Base-by-base conservation (phyloP, 2,888 invertebrate species). In the Cenopis cana region DNA sequence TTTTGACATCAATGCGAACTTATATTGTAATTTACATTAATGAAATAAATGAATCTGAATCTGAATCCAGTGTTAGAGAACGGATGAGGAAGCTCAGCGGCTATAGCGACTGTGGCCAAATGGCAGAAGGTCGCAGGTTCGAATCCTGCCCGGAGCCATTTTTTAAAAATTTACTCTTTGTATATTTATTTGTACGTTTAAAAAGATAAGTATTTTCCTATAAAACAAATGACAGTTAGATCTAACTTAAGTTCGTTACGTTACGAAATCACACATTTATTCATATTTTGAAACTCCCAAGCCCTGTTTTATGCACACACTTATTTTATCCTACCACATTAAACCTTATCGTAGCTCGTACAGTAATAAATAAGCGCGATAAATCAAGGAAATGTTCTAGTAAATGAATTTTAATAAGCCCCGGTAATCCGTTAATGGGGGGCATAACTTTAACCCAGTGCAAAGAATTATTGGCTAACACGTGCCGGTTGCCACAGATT, bases 351-450 rank as follows among this genome's bases (percentile, higher is more conserved):
- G 55, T 4, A 6, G 17, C 20, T 14, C 18, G 68, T 62, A 49
- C 46, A 56, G 54, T 46, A 54, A 67, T 67, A 68, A 72, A 52
- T 72, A 41, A 67, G 24, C 18, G 55, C 65, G 29, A 24, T 65
- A 72, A 69, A 73, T 55, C 50, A 65, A 69, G 60, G 11, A 55
- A 64, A 73, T 36, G 71, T 61, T 59, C 55, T 17, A 66, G 61
- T 71, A 61, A 67, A 71, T 71, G 71, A 67, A 71, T 71, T 71
- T 67, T 71, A 66, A 71, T 71, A 67, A 67, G 71, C 66, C 24
- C 29, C 54, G 55, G 66, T 71, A 71, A 71, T 71, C 66, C 71
- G 61, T 71, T 71, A 55, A 71, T 55, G 60, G 66, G 49, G 55
- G 46, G 61, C 66, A 60, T 67, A 60, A 66, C 65, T 65, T 66